Evolutionary conservation across 2,888 invertebrate genomes (phyloP).

Genomic region (Cephonodes hylas): DNA sequence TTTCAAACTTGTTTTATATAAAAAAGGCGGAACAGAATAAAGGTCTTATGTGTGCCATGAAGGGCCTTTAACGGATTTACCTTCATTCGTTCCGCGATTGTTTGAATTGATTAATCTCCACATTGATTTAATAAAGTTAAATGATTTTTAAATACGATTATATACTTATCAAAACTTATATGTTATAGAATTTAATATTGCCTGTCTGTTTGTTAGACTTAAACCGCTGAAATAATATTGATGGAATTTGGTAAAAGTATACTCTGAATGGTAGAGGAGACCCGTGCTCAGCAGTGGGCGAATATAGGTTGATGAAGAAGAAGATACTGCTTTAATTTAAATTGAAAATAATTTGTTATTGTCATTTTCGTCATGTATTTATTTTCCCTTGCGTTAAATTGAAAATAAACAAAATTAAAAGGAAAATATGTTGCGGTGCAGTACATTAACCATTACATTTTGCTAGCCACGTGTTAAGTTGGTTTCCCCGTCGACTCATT

Average conservation of each 20-base stretch:
- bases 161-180: no score
- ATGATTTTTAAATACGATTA: background rate
- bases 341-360: no score
- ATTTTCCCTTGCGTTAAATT: no score
- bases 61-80: background rate
- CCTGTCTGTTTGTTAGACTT: no score
- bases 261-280: no score
- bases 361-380: no score
- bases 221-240: no score
- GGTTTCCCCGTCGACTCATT: constrained; percentile 3
- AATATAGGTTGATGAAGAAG: no score
- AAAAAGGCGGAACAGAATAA: background rate
- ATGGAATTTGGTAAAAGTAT: no score
- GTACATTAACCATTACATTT: background rate
- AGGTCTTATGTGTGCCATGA: background rate
- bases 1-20: background rate
- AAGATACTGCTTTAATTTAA: no score
- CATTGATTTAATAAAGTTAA: background rate
- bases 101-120: background rate
- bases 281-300: no score
- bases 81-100: background rate
- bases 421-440: background rate
- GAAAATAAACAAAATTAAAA: background rate
- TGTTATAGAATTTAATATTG: no score
- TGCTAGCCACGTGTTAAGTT: constrained; percentile 17